phyloP scores from a whole-genome alignment of 2,797 vertebrate species.

The Paratrypauchen microcephalus region DNA sequence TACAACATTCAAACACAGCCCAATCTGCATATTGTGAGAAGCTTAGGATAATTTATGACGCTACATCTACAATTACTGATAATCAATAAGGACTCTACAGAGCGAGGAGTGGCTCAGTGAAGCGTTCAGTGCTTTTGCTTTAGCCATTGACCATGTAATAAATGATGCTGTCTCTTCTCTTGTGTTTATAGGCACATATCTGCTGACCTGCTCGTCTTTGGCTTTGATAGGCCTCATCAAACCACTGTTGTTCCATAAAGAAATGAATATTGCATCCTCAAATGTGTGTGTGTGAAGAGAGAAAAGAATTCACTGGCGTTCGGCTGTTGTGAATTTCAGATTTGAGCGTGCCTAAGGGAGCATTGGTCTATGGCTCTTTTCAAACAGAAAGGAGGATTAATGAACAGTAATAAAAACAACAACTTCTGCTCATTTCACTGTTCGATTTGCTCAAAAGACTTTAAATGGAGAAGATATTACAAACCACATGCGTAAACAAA shows the following conservation, averaged over 20 bases:
- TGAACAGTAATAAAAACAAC: constrained; percentile 68
- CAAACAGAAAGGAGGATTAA: constrained; percentile 63
- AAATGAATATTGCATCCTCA: constrained; percentile 50
- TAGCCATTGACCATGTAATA: constrained; percentile 45
- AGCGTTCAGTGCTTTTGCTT: constrained; percentile 44
- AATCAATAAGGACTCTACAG: constrained; percentile 51
- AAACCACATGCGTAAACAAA: no score
- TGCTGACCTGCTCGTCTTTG: constrained; percentile 59
- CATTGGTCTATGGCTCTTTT: constrained; percentile 34
- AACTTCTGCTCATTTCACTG: constrained; percentile 55
- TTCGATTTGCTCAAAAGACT: no score
- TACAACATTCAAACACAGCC: constrained; percentile 51
- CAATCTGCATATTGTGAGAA: constrained; percentile 48
- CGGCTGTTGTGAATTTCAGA: constrained; percentile 59
- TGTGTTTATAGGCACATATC: constrained; percentile 56
- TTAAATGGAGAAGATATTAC: constrained; percentile 4
- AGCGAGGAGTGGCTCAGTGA: constrained; percentile 22
- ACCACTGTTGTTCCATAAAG: constrained; percentile 58
- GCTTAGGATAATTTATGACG: constrained; percentile 49
- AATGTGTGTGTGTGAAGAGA: constrained; percentile 27
- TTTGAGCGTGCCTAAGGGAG: constrained; percentile 59
- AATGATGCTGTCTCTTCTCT: constrained; percentile 48
- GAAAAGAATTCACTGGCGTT: constrained; percentile 60
- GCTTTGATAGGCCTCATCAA: constrained; percentile 59
- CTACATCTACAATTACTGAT: constrained; percentile 54